These are phyloP conservation scores for Drosophila oshimai DNA, from an alignment of 1,140 invertebrate genomes.

Conservation along the genomic window DNA sequence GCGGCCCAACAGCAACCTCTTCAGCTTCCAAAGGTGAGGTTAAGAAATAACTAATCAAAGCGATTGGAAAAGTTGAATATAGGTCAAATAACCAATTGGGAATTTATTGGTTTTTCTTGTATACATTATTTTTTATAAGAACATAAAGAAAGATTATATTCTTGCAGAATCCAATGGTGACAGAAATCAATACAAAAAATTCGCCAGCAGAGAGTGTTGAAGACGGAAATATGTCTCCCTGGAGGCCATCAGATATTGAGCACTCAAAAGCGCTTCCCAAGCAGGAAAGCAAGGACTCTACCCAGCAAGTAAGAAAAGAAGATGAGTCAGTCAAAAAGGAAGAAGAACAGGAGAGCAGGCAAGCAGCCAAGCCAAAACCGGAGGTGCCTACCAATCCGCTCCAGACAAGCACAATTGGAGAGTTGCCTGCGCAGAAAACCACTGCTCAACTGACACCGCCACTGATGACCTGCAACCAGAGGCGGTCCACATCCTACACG, in stretches of 20 bases:
- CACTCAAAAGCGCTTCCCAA: background rate
- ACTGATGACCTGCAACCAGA: conserved; percentile 57
- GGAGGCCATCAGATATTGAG: background rate
- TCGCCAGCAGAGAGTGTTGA: background rate
- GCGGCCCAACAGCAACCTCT: conserved; percentile 19
- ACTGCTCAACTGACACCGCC: conserved; percentile 23
- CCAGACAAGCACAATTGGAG: conserved; percentile 9
- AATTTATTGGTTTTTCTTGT: background rate
- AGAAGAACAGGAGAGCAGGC: background rate
- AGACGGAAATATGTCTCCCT: background rate
- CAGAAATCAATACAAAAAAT: background rate
- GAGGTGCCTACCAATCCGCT: background rate
- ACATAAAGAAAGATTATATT: no score
- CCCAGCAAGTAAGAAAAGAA: background rate
- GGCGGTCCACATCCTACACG: conserved; percentile 67
- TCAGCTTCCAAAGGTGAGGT: conserved; percentile 43
- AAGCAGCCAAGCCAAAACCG: background rate
- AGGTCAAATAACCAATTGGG: background rate
- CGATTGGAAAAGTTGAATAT: no score
- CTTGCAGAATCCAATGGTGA: conserved; percentile 1
- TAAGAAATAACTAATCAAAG: background rate
- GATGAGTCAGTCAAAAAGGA: background rate
- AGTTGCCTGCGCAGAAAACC: conserved; percentile 7
- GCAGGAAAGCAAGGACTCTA: background rate
- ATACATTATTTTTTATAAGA: no score